Evolutionary conservation across 2,797 vertebrate species (phyloP).

Genomic region (Lateolabrax maculatus): DNA sequence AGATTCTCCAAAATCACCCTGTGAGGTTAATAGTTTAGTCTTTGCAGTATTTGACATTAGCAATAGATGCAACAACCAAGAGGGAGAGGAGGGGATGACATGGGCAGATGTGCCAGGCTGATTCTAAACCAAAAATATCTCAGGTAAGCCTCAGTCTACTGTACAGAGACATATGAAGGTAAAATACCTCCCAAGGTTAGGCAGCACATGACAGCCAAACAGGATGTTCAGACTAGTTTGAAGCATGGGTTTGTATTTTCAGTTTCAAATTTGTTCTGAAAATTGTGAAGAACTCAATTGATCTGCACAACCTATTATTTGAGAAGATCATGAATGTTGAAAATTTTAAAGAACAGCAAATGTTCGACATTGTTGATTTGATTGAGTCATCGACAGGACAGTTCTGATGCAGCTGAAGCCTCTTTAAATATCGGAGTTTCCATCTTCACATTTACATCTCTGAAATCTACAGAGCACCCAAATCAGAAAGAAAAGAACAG

Average conservation of each 20-base stretch:
- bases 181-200: neutral
- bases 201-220: neutral
- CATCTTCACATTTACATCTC: neutral
- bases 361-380: neutral
- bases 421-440: neutral
- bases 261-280: neutral
- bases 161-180: neutral
- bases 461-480: neutral
- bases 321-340: neutral
- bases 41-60: constrained; percentile 8
- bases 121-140: constrained; percentile 23
- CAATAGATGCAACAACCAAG: constrained; percentile 1
- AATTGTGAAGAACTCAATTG: neutral
- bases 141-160: neutral
- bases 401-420: neutral
- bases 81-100: neutral
- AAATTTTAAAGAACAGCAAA: constrained; percentile 8
- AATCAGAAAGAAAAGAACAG: constrained; percentile 2
- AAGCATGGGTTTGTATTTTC: neutral
- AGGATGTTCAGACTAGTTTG: neutral
- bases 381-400: neutral
- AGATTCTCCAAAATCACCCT: constrained; percentile 33
- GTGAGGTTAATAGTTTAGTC: constrained; percentile 4
- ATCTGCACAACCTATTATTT: neutral
- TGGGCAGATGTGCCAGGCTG: constrained; percentile 5